Base-by-base conservation (phyloP, 2,113 vertebrate species). In the Balaeniceps rex region DNA sequence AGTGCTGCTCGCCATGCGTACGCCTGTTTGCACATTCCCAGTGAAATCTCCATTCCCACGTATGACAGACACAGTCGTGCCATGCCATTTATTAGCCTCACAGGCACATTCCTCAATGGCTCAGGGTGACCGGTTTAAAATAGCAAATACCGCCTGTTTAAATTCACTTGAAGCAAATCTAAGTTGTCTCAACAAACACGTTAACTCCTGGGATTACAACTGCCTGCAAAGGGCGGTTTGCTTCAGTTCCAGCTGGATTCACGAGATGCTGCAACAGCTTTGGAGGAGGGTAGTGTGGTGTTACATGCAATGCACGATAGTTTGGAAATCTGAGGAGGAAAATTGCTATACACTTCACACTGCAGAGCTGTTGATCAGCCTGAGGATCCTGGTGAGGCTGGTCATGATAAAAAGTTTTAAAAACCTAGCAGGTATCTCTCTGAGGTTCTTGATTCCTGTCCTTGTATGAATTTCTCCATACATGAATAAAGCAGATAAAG, bases 331-430 rank as follows among this genome's bases (percentile, higher is more conserved):
- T 10, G 34, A 85, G 78, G 14, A 79, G 36, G 9, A 88, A 51
- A 83, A 83, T 19, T 65, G 15, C 69, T 49, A 1, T 34, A 40
- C 4, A 1, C 8, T 69, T 78, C 55, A 36, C 8, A 7, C 16
- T 25, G 64, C 64, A 63, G 55, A 77, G 46, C 58, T 91, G 46
- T 23, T n/a, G 31, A 63, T 38, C 64, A 87, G 34, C 42, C 77
- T 19, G 28, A 66, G 52, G 76, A 34, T 40, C 31, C 64, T 42
- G 34, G 33, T 29, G 65, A 89, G 26, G 18, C 47, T 84, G 51
- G n/a, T 47, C 49, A 36, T 0, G 0, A 51, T 1, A n/a, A 29
- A 28, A 61, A 31, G 11, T 33, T 84, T 55, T 46, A 4, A 61
- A 70, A 71, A 24, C 42, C 42, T 23, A 23, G 7, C 6, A 54